Evolutionary conservation across 1,140 invertebrate genomes (phyloP), one percentile per base, ranked within the genome.

Genomic region (Tetraneura akinire): DNA sequence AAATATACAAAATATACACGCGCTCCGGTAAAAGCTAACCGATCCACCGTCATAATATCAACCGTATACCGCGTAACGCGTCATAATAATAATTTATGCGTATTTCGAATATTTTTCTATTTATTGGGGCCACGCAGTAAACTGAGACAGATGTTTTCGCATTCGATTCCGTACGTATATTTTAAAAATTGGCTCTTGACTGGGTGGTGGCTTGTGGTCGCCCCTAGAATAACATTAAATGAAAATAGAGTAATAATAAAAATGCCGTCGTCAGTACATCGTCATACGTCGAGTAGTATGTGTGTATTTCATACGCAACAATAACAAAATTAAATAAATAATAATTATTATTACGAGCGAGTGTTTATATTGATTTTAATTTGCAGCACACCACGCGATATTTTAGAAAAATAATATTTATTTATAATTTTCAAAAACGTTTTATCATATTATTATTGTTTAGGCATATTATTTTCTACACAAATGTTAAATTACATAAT

Each of bases 101-200:
- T n/a, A 8, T 37, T 37, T 8, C 32, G 32, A 37, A 37, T 37
- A 37, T 37, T 37, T 37, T 37, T 37, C 32, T 37, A n/a, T n/a
- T n/a, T 8, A 8, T 37, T 37, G 32, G 32, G 32, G 32, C 32
- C 3, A 37, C 8, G 32, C 8, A 4, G 32, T 37, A 60, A 21
- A 18, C 8, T 16, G 13, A 13, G 74, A 62, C 74, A 78, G 74
- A 78, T 78, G 74, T 78, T 78, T 45, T 23, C 32, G 8, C 57
- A 21, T 18, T 68, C 32, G 16, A 53, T 68, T 68, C 4, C n/a
- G 73, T 53, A 0, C 29, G 70, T 53, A 73, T 74, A 21, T 21
- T 74, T 76, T n/a, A 45, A 42, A 76, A 76, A 55, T n/a, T 76
- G n/a, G 32, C 73, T 42, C 73, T 76, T 76, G 53, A 76, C 73